Evolutionary conservation across 2,797 vertebrate genomes (phyloP), one percentile per base, ranked within the genome.

Genomic region (Denticeps clupeoides): DNA sequence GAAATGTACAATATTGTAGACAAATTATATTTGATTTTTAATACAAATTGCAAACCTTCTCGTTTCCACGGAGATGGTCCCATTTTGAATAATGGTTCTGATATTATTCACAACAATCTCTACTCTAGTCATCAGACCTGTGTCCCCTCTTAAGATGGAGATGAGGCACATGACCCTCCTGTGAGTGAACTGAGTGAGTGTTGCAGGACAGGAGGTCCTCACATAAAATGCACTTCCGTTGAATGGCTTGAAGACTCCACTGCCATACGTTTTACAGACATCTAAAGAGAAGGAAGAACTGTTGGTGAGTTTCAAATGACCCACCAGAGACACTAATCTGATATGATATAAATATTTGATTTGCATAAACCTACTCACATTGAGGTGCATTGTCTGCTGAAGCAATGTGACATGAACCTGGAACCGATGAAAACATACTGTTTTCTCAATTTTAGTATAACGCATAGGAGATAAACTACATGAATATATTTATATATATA

Each of bases 81-180:
- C 70, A 2, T 65, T 57, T 32, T 41, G 47, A 45, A 87, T 18
- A 15, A 77, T 56, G 2, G 85, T 74, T 7, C 19, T 65, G 54
- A 81, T 53, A 56, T 63, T 77, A 67, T 87, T 86, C n/a, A 88
- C 61, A 5, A 60, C 47, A 43, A 86, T 71, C 47, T 74, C 65
- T 0, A 85, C 69, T 10, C 57, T 63, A 28, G 51, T 60, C 59
- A 87, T 62, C 2, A 79, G 55, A 9, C 68, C 78, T 0, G 41
- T 50, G 2, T 41, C n/a, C 0, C 55, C 69, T 8, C 82, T 70
- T 32, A 38, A 53, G 4, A 65, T 25, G 22, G 71, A 78, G 51
- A 89, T 63, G 4, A 73, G 74, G 60, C 77, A 85, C 3, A 83
- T 73, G 8, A 75, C 78, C 28, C 68, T 74, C 4, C 74, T 68